Base-by-base conservation (phyloP, 2,113 vertebrate species). In the Scomber japonicus region DNA sequence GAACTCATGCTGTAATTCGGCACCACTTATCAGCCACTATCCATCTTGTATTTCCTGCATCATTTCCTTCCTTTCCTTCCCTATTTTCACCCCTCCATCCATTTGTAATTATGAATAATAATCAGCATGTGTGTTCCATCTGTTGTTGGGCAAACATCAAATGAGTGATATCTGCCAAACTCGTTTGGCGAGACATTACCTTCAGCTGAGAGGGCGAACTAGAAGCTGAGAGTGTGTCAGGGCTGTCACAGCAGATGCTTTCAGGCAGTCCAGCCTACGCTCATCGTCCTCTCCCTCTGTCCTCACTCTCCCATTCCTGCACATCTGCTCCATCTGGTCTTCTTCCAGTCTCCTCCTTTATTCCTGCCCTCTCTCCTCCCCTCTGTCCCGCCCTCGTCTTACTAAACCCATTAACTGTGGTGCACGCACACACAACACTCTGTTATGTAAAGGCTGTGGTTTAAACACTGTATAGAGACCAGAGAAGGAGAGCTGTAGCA, bases 81-180 rank as follows among this genome's bases (percentile, higher is more conserved):
- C 13, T 9, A n/a, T 59, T 14, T 30, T 27, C 59, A 8, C n/a
- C 54, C 31, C n/a, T 19, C 35, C 1, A 48, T 60, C 65, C 49
- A 24, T 50, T 77, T 56, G 24, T 72, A n/a, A 82, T 66, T 65
- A n/a, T 19, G 2, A 85, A 83, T 81, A 86, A 80, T 85, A 84
- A 82, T 87, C 84, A 35, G 78, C 87, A 83, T 83, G 81, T 89
- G 83, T 15, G 65, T 67, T 78, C 88, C 88, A 71, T 90, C 86
- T 94, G 89, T 85, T 91, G 81, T 88, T 88, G 88, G 82, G 69
- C 74, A 90, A 92, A 90, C 87, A 84, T 82, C 68, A 81, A 68
- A 80, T 81, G 73, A 81, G 64, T 45, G 65, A 83, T 88, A 78
- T 81, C 85, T 82, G 91, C 89, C 89, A 91, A 79, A 85, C 67